Evolutionary conservation across 2,113 vertebrate species (phyloP).

Genomic region (Aphyosemion australe): DNA sequence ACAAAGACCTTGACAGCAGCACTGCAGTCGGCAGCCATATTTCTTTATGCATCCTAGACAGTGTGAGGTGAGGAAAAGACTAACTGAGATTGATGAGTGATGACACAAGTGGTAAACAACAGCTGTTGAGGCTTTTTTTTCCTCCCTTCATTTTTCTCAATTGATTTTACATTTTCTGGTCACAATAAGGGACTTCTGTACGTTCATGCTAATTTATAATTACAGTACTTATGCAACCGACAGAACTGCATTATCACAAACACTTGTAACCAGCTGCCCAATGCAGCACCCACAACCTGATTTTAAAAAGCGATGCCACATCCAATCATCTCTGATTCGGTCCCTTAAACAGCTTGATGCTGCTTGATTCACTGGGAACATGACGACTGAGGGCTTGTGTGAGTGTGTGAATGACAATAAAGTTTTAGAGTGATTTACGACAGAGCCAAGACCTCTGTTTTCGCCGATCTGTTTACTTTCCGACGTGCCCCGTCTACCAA

Average conservation of each 20-base stretch:
- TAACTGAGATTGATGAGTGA: conserved; percentile 24
- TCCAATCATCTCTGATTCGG: conserved; percentile 25
- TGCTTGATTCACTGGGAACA: conserved; percentile 46
- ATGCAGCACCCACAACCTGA: conserved; percentile 7
- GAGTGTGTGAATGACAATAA: conserved; percentile 40
- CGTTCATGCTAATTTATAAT: background rate
- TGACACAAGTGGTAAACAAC: conserved; percentile 16
- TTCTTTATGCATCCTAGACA: conserved; percentile 27
- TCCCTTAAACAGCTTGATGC: conserved; percentile 35
- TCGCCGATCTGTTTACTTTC: conserved; percentile 52
- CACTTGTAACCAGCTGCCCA: background rate
- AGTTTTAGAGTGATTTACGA: conserved; percentile 61
- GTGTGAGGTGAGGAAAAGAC: conserved; percentile 27
- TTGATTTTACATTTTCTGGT: background rate
- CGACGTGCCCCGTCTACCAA: conserved; percentile 31
- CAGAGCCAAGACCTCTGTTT: conserved; percentile 47
- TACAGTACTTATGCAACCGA: background rate
- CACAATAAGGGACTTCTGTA: background rate
- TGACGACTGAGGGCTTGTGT: conserved; percentile 15
- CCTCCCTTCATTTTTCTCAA: background rate
- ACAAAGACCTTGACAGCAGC: conserved; percentile 46
- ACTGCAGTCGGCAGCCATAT: conserved; percentile 8
- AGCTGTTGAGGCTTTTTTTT: conserved; percentile 23
- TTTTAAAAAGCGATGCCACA: conserved; percentile 27
- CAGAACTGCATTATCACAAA: background rate